Percentiles rank a stretch among this genome's conserved stretches.
These are phyloP conservation scores for Paracanthobrama guichenoti DNA, from an alignment of 2,113 vertebrate genomes.

Conservation along the genomic window DNA sequence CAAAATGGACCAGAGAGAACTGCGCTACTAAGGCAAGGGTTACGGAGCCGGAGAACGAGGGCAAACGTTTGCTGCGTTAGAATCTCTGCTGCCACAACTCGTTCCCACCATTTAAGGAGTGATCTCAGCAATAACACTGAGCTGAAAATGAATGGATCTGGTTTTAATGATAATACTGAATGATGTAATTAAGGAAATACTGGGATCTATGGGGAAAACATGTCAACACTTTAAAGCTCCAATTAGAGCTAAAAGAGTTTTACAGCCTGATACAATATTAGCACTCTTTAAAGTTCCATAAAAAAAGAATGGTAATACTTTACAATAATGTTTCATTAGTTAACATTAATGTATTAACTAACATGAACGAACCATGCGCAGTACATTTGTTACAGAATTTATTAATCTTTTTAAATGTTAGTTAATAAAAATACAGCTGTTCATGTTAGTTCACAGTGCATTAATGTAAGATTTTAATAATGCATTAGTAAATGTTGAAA, in stretches of 20 bases:
- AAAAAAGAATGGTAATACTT: too few species aligned
- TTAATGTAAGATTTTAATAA: too few species aligned
- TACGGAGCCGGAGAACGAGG: constrained; percentile 54
- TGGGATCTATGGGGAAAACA: not conserved
- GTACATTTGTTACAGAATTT: too few species aligned
- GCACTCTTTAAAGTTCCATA: not conserved
- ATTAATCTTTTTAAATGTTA: too few species aligned
- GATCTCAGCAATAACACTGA: not conserved
- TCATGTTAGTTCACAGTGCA: too few species aligned
- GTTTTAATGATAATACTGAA: not conserved
- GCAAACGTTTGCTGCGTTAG: constrained; percentile 34
- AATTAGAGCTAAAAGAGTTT: not conserved
- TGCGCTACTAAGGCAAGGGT: constrained; percentile 60
- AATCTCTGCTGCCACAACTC: not conserved
- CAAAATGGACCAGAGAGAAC: constrained; percentile 63
- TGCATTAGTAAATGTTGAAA: too few species aligned
- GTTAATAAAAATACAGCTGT: too few species aligned
- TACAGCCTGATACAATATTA: not conserved
- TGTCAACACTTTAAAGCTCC: not conserved
- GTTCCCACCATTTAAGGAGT: constrained; percentile 45
- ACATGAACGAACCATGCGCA: too few species aligned
- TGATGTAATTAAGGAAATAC: not conserved
- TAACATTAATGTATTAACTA: too few species aligned
- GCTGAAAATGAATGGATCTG: not conserved
- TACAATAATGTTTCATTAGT: too few species aligned